phyloP scores from a whole-genome alignment of 2,888 invertebrate species.

The Heterodera filipjevi region DNA sequence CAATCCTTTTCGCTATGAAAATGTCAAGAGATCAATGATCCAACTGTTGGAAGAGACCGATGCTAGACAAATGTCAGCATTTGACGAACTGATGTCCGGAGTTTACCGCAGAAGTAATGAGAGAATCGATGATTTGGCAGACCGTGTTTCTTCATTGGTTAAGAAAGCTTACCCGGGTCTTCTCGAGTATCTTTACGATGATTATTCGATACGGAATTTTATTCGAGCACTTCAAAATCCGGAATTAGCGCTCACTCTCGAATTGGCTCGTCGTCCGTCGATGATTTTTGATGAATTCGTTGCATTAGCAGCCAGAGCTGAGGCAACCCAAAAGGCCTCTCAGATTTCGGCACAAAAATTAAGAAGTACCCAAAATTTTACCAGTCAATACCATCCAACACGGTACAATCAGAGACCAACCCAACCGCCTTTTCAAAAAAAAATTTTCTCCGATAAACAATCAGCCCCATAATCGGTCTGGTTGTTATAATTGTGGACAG shows the following conservation, averaged over 20 bases:
- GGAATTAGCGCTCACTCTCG: background rate
- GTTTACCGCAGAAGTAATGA: background rate
- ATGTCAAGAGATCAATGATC: background rate
- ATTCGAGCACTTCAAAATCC: background rate
- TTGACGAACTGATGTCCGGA: constrained; percentile 5
- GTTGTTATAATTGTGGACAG: background rate
- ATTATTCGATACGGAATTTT: constrained; percentile 1
- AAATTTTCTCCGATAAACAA: background rate
- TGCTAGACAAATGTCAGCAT: background rate
- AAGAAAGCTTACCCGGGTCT: background rate
- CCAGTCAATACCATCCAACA: background rate
- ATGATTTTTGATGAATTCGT: constrained; percentile 9
- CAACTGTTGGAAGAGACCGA: constrained; percentile 3
- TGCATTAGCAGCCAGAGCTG: background rate
- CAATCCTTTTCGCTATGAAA: background rate
- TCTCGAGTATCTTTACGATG: background rate
- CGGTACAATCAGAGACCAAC: too few species aligned
- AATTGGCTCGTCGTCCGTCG: background rate
- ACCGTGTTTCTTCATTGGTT: background rate
- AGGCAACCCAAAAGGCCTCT: background rate
- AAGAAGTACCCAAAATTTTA: background rate
- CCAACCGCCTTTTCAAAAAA: too few species aligned
- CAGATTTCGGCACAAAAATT: background rate
- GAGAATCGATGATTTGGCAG: background rate
- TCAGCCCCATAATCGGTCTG: background rate